Evolutionary conservation across 2,888 invertebrate species (phyloP), one percentile per base, ranked within the genome.

Genomic region (Glaucopsyche alexis): DNA sequence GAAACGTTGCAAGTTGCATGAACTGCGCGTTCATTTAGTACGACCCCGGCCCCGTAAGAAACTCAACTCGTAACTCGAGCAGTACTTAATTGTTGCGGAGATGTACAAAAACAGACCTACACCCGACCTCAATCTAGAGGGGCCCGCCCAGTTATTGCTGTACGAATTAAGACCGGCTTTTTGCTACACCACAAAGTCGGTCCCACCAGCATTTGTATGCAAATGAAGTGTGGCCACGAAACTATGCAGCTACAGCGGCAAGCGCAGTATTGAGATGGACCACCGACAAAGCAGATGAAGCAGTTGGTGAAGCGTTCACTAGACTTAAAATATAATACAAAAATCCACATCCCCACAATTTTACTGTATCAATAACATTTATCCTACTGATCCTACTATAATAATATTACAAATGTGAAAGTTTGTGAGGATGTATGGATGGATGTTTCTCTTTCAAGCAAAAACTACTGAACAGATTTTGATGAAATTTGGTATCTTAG

Each of bases 181-280:
- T 92, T 91, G 91, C 84, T 85, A 90, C 90, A 90, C 84, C 82
- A 82, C 87, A 87, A 89, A 91, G 84, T 89, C 87, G 81, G 87
- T 86, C 81, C 81, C 79, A 38, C 60, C 79, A 78, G 84, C 87
- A 90, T 92, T 91, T 90, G 87, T 90, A 92, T 91, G 92, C 87
- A 89, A 92, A 92, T 92, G 85, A 87, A 84, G 80, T 84, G 88
- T 90, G 90, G 91, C 90, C 90, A 89, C 60, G 60, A 38, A 7
- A 7, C 29, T 7, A 11, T 29, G 60, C 60, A 13, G 11, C 29
- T 7, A 29, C 60, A 9, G 13, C 14, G 50, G n/a, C 50, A 50
- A 60, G 13, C 60, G 60, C 11, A 47, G 11, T 11, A 47, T 47
- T 1, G 47, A 47, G 13, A 47, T 47, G 47, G 3, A 42, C 42